Evolutionary conservation across 37 sponge, comb jelly and placozoan species (phyloP).

Genomic region (Lycopodina hypogea): DNA sequence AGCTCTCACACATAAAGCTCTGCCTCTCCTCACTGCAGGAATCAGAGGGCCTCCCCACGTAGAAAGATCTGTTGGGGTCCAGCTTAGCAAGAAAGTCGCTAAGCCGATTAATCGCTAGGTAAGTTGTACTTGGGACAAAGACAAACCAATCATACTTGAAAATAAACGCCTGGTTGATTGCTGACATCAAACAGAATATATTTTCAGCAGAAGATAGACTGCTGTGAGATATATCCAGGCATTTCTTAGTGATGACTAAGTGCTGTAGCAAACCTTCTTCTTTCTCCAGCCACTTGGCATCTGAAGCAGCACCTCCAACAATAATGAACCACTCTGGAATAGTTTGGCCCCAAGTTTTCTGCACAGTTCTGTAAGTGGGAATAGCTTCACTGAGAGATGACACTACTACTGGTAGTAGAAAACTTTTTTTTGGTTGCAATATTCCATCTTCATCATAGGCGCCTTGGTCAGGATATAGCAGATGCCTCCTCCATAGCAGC

Average conservation of each 20-base stretch:
- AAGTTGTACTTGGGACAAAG: conserved; percentile 39
- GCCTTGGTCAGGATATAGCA: too few species aligned
- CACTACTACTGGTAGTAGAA: not conserved
- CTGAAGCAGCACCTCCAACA: not conserved
- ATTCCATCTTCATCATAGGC: too few species aligned
- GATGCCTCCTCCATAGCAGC: too few species aligned
- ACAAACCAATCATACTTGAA: conserved; percentile 63
- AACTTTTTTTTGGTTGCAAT: not conserved
- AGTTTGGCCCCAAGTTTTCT: conserved; percentile 1
- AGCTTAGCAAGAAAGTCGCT: conserved; percentile 25
- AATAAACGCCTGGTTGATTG: not conserved
- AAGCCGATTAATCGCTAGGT: conserved; percentile 26
- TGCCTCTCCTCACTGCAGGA: too few species aligned
- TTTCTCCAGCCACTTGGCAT: not conserved
- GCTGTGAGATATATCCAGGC: not conserved
- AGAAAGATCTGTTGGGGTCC: conserved; percentile 33
- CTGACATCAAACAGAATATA: not conserved
- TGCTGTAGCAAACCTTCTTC: not conserved
- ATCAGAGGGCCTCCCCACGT: conserved; percentile 38
- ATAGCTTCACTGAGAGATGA: not conserved
- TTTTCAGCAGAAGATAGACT: not conserved
- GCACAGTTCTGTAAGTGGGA: not conserved
- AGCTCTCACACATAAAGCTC: too few species aligned
- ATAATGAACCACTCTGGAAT: not conserved
- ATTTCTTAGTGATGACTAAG: not conserved